phyloP scores from a whole-genome alignment of 2,888 invertebrate species.

The Steinernema carpocapsae region DNA sequence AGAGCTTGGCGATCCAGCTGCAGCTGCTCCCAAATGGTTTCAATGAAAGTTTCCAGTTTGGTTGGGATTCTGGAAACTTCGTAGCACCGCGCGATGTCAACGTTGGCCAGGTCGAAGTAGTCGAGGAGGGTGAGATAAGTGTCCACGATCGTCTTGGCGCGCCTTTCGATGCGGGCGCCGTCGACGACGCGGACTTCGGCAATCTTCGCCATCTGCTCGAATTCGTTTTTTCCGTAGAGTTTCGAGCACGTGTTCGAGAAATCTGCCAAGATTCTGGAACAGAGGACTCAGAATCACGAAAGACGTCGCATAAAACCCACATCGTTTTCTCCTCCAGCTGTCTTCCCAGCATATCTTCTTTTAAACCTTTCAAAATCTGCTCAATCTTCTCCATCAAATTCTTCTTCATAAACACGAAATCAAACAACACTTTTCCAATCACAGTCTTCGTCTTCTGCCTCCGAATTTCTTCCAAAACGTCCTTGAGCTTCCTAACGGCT shows the following conservation, averaged over 20 bases:
- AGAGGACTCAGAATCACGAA: not conserved
- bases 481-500: not conserved
- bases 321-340: constrained; percentile 2
- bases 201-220: constrained; percentile 46
- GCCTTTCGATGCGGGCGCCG: constrained; percentile 36
- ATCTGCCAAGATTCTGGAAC: constrained; percentile 40
- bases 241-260: constrained; percentile 44
- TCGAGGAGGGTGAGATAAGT: constrained; percentile 39
- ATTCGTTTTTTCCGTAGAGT: constrained; percentile 47
- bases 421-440: not conserved
- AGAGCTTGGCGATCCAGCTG: constrained; percentile 40
- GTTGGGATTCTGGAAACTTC: constrained; percentile 39
- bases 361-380: not conserved
- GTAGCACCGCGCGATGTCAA: constrained; percentile 39
- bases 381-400: not conserved
- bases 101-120: constrained; percentile 40
- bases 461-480: not conserved
- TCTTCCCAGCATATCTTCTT: not conserved
- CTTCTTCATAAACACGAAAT: constrained; percentile 9
- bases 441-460: not conserved
- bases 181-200: constrained; percentile 44
- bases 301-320: not conserved
- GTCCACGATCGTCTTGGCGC: constrained; percentile 36
- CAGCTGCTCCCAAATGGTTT: constrained; percentile 47
- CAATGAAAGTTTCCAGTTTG: constrained; percentile 39